Base-by-base conservation (phyloP, 2,888 invertebrate species). In the Scotopteryx bipunctaria region DNA sequence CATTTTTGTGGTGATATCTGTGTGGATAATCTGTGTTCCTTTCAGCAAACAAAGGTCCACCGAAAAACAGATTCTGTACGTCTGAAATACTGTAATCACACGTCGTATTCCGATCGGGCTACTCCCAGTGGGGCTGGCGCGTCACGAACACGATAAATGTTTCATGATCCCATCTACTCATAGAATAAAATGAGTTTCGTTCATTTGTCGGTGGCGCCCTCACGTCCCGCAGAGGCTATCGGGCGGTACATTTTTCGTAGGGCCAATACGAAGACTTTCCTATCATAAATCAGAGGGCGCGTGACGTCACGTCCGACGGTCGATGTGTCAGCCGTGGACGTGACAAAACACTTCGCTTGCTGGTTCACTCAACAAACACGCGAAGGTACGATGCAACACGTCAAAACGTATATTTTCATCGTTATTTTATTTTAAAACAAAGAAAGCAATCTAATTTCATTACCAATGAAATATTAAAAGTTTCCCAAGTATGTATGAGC, bases 231-330 rank as follows among this genome's bases (percentile, higher is more conserved):
- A 74, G 73, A 77, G 78, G 81, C 78, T 82, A 81, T 84, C 83
- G 78, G 77, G 67, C 69, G 74, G 76, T 71, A 73, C 76, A 78
- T 83, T 83, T 82, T 78, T 76, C 76, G 72, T 67, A 66, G 70
- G 71, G 67, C 69, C 65, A 61, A 65, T 68, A 66, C 70, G 65
- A 71, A 69, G 73, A 69, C 73, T 79, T 78, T 76, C 78, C 80
- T 74, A 76, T 82, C 81, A 86, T 87, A 87, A 87, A 87, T 87
- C 87, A 86, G 72, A 44, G 62, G 64, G 74, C 52, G 66, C 87
- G 85, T 85, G 87, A 81, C 76, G 77, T 77, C 86, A 86, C 84
- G 87, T 80, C 56, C 69, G 55, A 57, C 63, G 68, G 70, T 73
- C 78, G 74, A 81, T 77, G 79, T 78, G 79, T 78, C 71, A 73